Base-by-base conservation (phyloP, 2,888 invertebrate species). In the Eupithecia vulgata region DNA sequence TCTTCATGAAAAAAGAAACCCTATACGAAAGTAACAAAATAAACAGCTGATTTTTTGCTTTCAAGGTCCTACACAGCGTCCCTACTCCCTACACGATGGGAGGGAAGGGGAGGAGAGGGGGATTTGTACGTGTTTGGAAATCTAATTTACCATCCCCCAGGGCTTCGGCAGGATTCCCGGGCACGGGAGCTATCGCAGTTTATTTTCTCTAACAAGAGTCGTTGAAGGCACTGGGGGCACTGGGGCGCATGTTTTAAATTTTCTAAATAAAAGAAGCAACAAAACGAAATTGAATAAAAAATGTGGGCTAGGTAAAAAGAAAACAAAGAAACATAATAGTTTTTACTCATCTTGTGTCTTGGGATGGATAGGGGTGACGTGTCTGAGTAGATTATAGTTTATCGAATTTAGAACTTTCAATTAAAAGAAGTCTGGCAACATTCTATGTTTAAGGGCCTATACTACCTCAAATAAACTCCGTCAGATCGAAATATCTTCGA, bases 41-140 rank as follows among this genome's bases (percentile, higher is more conserved):
- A 83, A 91, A 89, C 93, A 93, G 93, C 93, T 93, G 93, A 92
- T 91, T 88, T 81, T 83, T 81, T 82, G 82, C 82, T 76, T 84
- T 89, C 91, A 92, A 92, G 93, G 92, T 92, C 91, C 86, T 73
- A 52, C 35, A 37, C 83, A 77, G 79, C 64, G 34, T 6, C 72
- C 68, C 21, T 37, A 25, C n/a, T 1, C 70, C 74, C 48, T 52
- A n/a, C 48, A 80, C 78, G 77, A 72, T 48, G 72, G 75, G 75
- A 72, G 72, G 74, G 72, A 71, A 69, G 78, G 70, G 78, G 75
- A 73, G 72, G 74, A 77, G 76, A n/a, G n/a, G n/a, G n/a, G n/a
- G 73, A 73, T 74, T 73, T 67, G 72, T 72, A 78, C 75, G 78
- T 77, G 80, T 77, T 72, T 76, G 78, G 81, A 81, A 82, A 84